Base-by-base conservation (phyloP, 2,888 invertebrate genomes). In the Galeopsomyia nigrocyanea region DNA sequence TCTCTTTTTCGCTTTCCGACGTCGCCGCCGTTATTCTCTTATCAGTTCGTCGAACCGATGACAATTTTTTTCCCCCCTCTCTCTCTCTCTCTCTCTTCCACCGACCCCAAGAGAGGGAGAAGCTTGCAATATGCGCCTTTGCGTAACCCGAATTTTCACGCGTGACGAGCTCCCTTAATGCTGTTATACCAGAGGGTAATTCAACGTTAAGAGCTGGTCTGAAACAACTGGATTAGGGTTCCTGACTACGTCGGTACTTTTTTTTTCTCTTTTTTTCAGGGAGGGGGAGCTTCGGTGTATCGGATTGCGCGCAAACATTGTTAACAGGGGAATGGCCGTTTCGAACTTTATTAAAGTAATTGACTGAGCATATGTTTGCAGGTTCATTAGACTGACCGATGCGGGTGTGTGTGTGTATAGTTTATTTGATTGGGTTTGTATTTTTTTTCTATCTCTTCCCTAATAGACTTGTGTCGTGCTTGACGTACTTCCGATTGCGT, bases 71-170 rank as follows among this genome's bases (percentile, higher is more conserved):
- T 60, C 50, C 19, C 31, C 22, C 55, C 49, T 10, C 16, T 63
- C 50, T 50, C 21, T 26, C 26, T 56, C 31, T 63, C 51, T 63
- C 64, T 64, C 26, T 39, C 55, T 61, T 72, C 50, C 64, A 61
- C 67, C 66, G 56, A 61, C 39, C 51, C 49, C 63, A 66, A 51
- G 74, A 62, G 68, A 47, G 17, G 49, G 70, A 71, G 68, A 65
- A 72, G 72, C 66, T 56, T 65, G 51, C 56, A 21, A 56, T 14
- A 56, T 39, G 39, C 56, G 22, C 19, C 56, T 19, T n/a, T 22
- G 56, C 19, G 22, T 22, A 58, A 58, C 14, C 46, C 46, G 26
- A 64, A 64, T 65, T 65, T 56, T 65, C 56, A 65, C 65, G 56
- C 65, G 65, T 57, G 56, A 65, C 56, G 26, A 56, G 56, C 49